Percentiles rank a stretch among this genome's conserved stretches.
These are phyloP conservation scores for Lethenteron reissneri DNA, from an alignment of 2,113 vertebrate genomes.

Conservation along the genomic window DNA sequence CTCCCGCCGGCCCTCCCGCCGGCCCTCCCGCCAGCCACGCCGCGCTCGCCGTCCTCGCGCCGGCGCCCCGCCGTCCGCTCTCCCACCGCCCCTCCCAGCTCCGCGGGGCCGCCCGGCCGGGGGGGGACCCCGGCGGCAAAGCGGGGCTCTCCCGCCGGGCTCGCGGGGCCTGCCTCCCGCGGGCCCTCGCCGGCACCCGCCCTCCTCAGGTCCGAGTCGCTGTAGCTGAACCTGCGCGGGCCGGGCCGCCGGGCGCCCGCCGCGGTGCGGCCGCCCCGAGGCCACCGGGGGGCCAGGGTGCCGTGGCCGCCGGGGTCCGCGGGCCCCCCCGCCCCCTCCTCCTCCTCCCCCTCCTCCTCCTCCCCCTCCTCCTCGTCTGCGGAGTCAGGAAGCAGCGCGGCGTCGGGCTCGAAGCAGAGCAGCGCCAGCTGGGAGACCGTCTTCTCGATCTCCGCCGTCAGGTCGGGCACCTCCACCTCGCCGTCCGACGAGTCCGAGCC, in stretches of 20 bases:
- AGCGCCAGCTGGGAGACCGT: conserved; percentile 51
- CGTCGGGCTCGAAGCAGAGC: conserved; percentile 23
- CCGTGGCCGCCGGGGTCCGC: conserved; percentile 26
- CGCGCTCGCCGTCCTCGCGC: too few species aligned
- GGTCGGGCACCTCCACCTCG: conserved; percentile 32
- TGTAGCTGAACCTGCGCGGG: conserved; percentile 50
- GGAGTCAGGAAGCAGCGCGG: conserved; percentile 1
- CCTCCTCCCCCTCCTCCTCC: conserved; percentile 6
- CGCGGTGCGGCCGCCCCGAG: conserved; percentile 22
- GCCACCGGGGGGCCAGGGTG: conserved; percentile 40
- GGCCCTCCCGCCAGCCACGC: too few species aligned
- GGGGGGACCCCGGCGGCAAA: too few species aligned
- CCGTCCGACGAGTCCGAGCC: conserved; percentile 15
- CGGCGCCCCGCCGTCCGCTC: too few species aligned
- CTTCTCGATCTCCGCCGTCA: conserved; percentile 61
- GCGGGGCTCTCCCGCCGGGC: too few species aligned
- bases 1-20: too few species aligned
- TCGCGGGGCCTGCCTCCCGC: too few species aligned
- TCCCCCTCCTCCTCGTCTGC: conserved; percentile 6
- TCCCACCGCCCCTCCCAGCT: too few species aligned
- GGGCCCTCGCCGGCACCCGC: conserved; percentile 12
- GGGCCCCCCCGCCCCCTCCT: conserved; percentile 11
- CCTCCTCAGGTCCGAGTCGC: conserved; percentile 53
- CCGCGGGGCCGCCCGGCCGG: too few species aligned
- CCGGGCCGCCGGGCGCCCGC: conserved; percentile 26